Evolutionary conservation across 2,797 vertebrate species (phyloP), one percentile per base, ranked within the genome.

Genomic region (Glossophaga mutica): DNA sequence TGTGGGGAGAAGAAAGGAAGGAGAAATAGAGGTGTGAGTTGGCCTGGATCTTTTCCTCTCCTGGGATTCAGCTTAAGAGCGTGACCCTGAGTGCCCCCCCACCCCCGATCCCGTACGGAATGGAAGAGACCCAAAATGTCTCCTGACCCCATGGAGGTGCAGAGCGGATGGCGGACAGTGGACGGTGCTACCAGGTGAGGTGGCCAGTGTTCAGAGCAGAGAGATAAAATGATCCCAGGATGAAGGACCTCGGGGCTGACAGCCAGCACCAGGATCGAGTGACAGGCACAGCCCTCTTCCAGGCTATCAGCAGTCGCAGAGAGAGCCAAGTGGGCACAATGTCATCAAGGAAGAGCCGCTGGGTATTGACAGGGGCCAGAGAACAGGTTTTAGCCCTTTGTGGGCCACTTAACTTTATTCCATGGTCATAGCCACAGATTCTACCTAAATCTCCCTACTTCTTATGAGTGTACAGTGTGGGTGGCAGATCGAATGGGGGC

Each of bases 91-190:
- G 32, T 16, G 9, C 9, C 6, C 55, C 24, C n/a, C n/a, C 15
- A 16, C 55, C 24, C n/a, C n/a, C 15, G 16, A 18, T 18, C 32
- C 89, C 21, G 9, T 2, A 16, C 1, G 7, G 9, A 42, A 8
- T 9, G 24, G 59, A 24, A 50, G 44, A 65, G 44, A 42, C 71
- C 29, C 9, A 7, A 21, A 16, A 5, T 3, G 9, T 46, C 19
- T 55, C 44, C 39, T 2, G 12, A 55, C 12, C 10, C 71, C 42
- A 26, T 5, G 32, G 26, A n/a, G 16, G 18, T 5, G 2, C 26
- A 2, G 34, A 15, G 12, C 0, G 0, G 21, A 22, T 3, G 18
- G 55, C 5, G 0, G 26, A 29, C 2, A 11, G 46, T 1, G 0
- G 26, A 29, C 1, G 8, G 52, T 3, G 8, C 21, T 62, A 62